These are phyloP conservation scores for Mionectes macconnelli DNA, from an alignment of 2,113 vertebrate species.

Conservation along the genomic window DNA sequence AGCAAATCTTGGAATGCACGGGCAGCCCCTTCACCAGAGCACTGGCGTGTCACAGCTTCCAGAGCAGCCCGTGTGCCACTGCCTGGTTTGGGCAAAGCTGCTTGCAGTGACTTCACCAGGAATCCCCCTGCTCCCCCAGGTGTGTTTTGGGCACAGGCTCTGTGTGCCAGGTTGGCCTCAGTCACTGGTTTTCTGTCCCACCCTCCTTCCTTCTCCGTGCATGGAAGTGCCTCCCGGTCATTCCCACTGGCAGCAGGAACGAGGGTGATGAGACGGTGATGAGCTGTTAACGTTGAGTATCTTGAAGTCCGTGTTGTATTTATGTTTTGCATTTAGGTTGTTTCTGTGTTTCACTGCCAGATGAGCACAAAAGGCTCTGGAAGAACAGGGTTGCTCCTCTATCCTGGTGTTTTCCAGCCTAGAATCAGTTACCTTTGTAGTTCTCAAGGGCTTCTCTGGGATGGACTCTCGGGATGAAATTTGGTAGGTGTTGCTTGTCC, in stretches of 20 bases:
- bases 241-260: background rate
- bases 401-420: background rate
- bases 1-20: background rate
- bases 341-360: background rate
- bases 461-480: background rate
- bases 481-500: background rate
- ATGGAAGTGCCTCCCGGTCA: fast-evolving
- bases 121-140: background rate
- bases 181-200: background rate
- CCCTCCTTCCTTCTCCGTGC: background rate
- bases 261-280: fast-evolving
- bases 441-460: background rate
- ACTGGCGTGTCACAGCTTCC: fast-evolving
- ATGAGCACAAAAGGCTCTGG: background rate
- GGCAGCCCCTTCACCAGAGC: background rate
- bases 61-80: background rate
- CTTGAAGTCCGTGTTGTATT: background rate
- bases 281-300: background rate
- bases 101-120: background rate
- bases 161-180: background rate
- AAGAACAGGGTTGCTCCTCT: fast-evolving
- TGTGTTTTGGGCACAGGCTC: background rate
- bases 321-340: background rate
- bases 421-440: background rate
- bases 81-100: background rate